These are phyloP conservation scores for Chrysolina americana DNA, from an alignment of 2,888 invertebrate genomes.

Conservation along the genomic window DNA sequence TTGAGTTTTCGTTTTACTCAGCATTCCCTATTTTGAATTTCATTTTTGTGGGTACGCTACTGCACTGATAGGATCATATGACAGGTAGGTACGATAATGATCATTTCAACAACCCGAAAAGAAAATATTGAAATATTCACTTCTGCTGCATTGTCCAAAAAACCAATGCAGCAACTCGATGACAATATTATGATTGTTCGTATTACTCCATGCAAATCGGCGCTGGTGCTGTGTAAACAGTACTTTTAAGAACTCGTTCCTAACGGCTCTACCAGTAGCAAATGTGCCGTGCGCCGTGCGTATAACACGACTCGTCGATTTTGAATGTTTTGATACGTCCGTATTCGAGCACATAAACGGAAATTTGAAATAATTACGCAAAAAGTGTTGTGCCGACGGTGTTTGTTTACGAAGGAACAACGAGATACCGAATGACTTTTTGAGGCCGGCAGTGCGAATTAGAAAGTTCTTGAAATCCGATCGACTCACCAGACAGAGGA, in stretches of 20 bases:
- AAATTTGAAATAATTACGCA: conserved; percentile 4
- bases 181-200: conserved; percentile 24
- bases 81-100: no score
- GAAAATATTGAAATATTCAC: background rate
- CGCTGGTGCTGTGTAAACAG: conserved; percentile 45
- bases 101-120: background rate
- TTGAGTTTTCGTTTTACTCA: background rate
- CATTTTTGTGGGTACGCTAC: background rate
- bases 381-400: background rate
- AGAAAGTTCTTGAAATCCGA: conserved; percentile 36
- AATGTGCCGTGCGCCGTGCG: conserved; percentile 28
- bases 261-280: conserved; percentile 49
- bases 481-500: conserved; percentile 7
- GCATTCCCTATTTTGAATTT: background rate
- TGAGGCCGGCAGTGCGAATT: conserved; percentile 33
- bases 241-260: conserved; percentile 49
- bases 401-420: background rate
- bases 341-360: background rate
- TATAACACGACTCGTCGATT: conserved; percentile 26
- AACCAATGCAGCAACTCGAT: conserved; percentile 4
- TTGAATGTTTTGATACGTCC: conserved; percentile 29
- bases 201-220: conserved; percentile 35
- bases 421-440: conserved; percentile 33
- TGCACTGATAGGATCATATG: background rate
- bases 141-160: background rate